phyloP scores from a whole-genome alignment of 23 tunicate species.

The Clavelina lepadiformis region DNA sequence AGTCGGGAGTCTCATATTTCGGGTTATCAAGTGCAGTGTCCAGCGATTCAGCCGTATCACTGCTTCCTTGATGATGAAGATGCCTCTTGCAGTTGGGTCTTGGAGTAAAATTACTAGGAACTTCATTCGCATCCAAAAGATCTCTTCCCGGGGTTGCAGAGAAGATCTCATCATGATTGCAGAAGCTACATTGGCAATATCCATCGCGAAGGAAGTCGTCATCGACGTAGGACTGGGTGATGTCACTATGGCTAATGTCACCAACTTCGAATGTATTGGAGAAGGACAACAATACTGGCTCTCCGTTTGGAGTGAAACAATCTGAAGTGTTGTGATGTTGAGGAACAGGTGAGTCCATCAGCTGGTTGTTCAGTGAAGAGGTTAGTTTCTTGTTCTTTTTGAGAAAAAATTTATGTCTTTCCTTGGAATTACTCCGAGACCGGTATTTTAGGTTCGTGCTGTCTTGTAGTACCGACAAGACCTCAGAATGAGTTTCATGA shows the following conservation, averaged over 20 bases:
- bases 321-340: neutral
- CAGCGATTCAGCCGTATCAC: neutral
- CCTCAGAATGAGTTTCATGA: conserved; percentile 11
- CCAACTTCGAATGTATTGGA: conserved; percentile 30
- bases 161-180: conserved; percentile 74
- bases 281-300: conserved; percentile 25
- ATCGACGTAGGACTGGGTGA: conserved; percentile 17
- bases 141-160: conserved; percentile 25
- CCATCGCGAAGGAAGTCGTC: conserved; percentile 60
- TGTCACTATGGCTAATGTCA: conserved; percentile 6
- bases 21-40: too few species aligned
- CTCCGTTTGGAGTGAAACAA: neutral
- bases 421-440: too few species aligned
- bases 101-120: neutral
- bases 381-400: too few species aligned
- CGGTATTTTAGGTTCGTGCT: conserved; percentile 10
- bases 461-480: conserved; percentile 7
- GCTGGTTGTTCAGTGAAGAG: too few species aligned
- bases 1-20: conserved; percentile 1
- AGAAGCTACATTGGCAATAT: conserved; percentile 78
- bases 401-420: too few species aligned
- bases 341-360: conserved; percentile 1
- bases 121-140: conserved; percentile 6
- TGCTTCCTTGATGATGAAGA: neutral
- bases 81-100: neutral